phyloP scores from a whole-genome alignment of 2,113 vertebrate genomes.

The Talpa occidentalis region DNA sequence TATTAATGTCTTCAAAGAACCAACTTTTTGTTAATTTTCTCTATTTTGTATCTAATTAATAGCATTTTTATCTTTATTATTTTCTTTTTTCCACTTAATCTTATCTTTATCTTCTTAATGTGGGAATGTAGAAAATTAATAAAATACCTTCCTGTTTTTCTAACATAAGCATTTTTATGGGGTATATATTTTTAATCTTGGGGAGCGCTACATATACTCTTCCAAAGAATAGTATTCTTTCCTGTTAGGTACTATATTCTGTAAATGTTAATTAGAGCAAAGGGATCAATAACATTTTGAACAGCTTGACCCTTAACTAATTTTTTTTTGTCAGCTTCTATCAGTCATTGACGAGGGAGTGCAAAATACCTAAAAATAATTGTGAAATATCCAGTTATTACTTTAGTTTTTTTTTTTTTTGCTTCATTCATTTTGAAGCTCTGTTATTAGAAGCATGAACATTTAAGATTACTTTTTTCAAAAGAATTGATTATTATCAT shows the following conservation, averaged over 20 bases:
- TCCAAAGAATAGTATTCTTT: background rate
- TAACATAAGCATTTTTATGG: background rate
- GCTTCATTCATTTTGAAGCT: background rate
- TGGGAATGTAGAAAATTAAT: background rate
- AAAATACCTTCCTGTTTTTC: background rate
- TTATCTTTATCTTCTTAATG: background rate
- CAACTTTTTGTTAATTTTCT: background rate
- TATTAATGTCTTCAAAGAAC: background rate
- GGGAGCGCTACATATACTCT: background rate
- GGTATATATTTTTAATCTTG: background rate
- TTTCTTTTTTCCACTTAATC: background rate
- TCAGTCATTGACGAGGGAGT: background rate
- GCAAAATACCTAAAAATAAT: background rate
- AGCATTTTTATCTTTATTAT: background rate
- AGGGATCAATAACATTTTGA: background rate
- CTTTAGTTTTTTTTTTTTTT: conserved; percentile 11
- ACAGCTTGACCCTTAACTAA: background rate
- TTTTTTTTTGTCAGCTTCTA: background rate
- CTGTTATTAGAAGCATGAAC: background rate
- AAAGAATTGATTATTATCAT: background rate
- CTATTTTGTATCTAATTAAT: background rate
- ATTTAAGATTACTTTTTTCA: background rate
- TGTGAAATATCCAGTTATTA: background rate
- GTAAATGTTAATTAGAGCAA: background rate
- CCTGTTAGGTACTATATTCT: background rate